phyloP scores from a whole-genome alignment of 2,888 invertebrate genomes.

The Rugalucina vietnamica region DNA sequence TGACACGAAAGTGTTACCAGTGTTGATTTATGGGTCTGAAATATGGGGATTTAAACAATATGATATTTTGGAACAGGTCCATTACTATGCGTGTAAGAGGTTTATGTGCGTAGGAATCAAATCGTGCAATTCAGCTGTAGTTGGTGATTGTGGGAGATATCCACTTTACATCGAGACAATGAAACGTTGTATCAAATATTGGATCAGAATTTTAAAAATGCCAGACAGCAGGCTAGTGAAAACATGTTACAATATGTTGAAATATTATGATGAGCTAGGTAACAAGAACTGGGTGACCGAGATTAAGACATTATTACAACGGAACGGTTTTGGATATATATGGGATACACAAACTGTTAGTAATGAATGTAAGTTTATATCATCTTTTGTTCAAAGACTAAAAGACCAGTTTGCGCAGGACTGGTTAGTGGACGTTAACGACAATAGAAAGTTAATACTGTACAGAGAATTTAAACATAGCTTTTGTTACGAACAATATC shows the following conservation, averaged over 20 bases:
- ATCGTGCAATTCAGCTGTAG: neutral
- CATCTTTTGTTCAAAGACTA: neutral
- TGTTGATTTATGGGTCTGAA: constrained; percentile 38
- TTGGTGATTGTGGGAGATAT: constrained; percentile 33
- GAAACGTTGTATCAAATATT: constrained; percentile 38
- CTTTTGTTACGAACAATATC: too few relatives aligned
- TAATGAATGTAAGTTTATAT: constrained; percentile 6
- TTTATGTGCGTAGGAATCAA: constrained; percentile 12
- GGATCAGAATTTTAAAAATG: constrained; percentile 25
- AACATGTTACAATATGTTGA: constrained; percentile 14
- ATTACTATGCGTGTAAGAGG: constrained; percentile 32
- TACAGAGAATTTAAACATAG: too few relatives aligned
- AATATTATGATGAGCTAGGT: constrained; percentile 2
- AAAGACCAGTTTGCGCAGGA: neutral
- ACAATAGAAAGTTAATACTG: too few relatives aligned
- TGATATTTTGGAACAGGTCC: constrained; percentile 29
- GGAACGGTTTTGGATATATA: constrained; percentile 33
- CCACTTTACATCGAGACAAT: constrained; percentile 23
- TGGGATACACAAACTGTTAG: neutral
- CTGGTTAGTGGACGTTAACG: neutral
- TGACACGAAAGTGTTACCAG: constrained; percentile 36
- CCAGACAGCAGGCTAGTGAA: neutral
- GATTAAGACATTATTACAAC: neutral
- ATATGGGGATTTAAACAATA: constrained; percentile 34
- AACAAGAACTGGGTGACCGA: constrained; percentile 18